A percentile compares a stretch with the other conserved stretches of the same genome.
Evolutionary conservation across 2,888 invertebrate species (phyloP).

Genomic region (Pyrrhia umbra): DNA sequence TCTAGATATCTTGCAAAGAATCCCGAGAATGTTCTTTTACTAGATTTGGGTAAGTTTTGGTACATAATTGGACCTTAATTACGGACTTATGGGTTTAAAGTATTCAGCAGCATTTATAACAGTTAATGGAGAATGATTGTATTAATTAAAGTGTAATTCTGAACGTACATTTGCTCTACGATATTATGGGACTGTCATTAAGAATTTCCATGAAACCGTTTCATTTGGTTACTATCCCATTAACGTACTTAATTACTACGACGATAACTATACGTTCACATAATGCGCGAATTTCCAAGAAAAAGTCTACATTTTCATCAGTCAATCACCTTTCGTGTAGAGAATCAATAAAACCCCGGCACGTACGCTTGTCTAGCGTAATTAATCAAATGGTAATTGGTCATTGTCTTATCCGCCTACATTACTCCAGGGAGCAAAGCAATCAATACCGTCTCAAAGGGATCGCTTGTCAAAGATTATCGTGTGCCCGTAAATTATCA

Average conservation of each 20-base stretch:
- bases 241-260: constrained; percentile 34
- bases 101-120: constrained; percentile 4
- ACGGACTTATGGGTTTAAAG: background rate
- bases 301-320: constrained; percentile 47
- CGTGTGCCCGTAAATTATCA: constrained; percentile 73
- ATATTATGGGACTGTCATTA: constrained; percentile 35
- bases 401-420: constrained; percentile 65
- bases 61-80: background rate
- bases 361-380: constrained; percentile 55
- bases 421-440: constrained; percentile 68
- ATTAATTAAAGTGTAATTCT: constrained; percentile 22
- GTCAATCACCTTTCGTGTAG: constrained; percentile 43
- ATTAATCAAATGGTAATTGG: constrained; percentile 70
- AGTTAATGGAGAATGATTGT: constrained; percentile 21
- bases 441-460: constrained; percentile 75
- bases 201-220: constrained; percentile 27
- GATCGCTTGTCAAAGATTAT: constrained; percentile 77
- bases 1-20: constrained; percentile 7
- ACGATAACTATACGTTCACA: constrained; percentile 36
- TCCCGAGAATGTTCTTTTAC: constrained; percentile 32
- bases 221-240: constrained; percentile 37
- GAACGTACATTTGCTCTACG: constrained; percentile 21
- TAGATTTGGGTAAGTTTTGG: constrained; percentile 17
- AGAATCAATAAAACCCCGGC: constrained; percentile 41
- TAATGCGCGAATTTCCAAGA: constrained; percentile 34